Evolutionary conservation across 1,140 invertebrate species (phyloP).

Genomic region (Liolophura sinensis): DNA sequence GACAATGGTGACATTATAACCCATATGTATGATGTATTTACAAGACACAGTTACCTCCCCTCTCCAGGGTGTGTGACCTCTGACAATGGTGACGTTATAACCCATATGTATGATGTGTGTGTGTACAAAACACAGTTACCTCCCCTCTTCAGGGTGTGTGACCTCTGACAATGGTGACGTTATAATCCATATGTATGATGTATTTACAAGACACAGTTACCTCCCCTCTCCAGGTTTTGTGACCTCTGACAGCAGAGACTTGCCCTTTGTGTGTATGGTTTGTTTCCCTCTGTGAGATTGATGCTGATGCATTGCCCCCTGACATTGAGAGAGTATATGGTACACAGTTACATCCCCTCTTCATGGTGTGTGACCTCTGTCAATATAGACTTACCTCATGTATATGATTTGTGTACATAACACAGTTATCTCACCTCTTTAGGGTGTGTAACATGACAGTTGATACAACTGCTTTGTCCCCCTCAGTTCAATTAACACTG

Average conservation of each 20-base stretch:
- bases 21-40: not conserved
- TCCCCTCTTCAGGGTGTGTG: too few relatives aligned
- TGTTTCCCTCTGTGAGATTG: slow-evolving; percentile 67
- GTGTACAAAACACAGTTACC: too few relatives aligned
- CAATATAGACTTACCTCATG: too few relatives aligned
- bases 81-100: slow-evolving; percentile 66
- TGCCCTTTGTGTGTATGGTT: slow-evolving; percentile 45
- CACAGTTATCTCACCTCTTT: too few relatives aligned
- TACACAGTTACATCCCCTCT: slow-evolving; percentile 84
- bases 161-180: too few relatives aligned
- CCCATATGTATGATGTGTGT: slow-evolving; percentile 62
- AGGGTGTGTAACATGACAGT: too few relatives aligned
- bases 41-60: slow-evolving; percentile 77
- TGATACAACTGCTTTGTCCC: too few relatives aligned
- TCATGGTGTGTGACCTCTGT: slow-evolving; percentile 65
- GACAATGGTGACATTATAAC: too few relatives aligned
- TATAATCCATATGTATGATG: too few relatives aligned
- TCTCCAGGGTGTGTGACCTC: slow-evolving; percentile 85
- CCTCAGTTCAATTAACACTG: slow-evolving; percentile 72
- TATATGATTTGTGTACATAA: too few relatives aligned
- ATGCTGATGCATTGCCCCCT: slow-evolving; percentile 85
- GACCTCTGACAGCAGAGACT: slow-evolving; percentile 72
- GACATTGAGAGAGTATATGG: slow-evolving; percentile 98
- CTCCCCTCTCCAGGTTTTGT: slow-evolving; percentile 86
- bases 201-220: slow-evolving; percentile 70